A percentile compares a stretch with the other conserved stretches of the same genome.
Evolutionary conservation across 2,888 invertebrate genomes (phyloP).

Genomic region (Bruchidius siliquastri): DNA sequence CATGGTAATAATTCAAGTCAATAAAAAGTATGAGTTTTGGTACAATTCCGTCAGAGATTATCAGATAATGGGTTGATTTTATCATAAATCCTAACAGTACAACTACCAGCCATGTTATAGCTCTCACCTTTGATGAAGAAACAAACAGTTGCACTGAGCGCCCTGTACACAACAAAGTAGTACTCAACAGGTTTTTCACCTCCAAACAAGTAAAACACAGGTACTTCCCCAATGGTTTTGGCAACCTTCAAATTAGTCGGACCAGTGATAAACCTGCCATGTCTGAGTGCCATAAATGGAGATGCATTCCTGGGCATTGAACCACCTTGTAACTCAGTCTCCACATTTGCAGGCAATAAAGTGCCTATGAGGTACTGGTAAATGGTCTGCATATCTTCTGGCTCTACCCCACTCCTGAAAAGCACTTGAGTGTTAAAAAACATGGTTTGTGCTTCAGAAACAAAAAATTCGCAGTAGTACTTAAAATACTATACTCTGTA

Average conservation of each 20-base stretch:
- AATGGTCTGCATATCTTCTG: slow-evolving; percentile 80
- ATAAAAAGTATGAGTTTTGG: too few relatives aligned
- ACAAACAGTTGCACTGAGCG: slow-evolving; percentile 80
- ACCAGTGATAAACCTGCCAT: slow-evolving; percentile 66
- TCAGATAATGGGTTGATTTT: too few relatives aligned
- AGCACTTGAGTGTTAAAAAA: not conserved
- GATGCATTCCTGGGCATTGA: slow-evolving; percentile 55
- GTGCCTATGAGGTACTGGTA: slow-evolving; percentile 81
- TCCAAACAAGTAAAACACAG: slow-evolving; percentile 65
- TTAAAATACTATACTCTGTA: too few relatives aligned
- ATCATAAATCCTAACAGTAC: too few relatives aligned
- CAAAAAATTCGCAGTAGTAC: too few relatives aligned
- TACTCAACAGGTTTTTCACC: slow-evolving; percentile 57
- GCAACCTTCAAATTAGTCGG: slow-evolving; percentile 57
- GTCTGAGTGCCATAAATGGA: slow-evolving; percentile 51
- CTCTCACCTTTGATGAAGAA: slow-evolving; percentile 71
- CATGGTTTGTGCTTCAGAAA: too few relatives aligned
- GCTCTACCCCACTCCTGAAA: slow-evolving; percentile 78
- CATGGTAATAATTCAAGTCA: too few relatives aligned
- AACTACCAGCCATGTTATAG: not conserved
- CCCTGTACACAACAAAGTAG: slow-evolving; percentile 78
- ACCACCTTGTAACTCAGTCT: slow-evolving; percentile 67
- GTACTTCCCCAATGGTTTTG: slow-evolving; percentile 54
- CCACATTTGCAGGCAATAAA: slow-evolving; percentile 71
- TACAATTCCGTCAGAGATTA: too few relatives aligned